phyloP scores from a whole-genome alignment of 1,140 invertebrate species.

The Glomeris maerens region DNA sequence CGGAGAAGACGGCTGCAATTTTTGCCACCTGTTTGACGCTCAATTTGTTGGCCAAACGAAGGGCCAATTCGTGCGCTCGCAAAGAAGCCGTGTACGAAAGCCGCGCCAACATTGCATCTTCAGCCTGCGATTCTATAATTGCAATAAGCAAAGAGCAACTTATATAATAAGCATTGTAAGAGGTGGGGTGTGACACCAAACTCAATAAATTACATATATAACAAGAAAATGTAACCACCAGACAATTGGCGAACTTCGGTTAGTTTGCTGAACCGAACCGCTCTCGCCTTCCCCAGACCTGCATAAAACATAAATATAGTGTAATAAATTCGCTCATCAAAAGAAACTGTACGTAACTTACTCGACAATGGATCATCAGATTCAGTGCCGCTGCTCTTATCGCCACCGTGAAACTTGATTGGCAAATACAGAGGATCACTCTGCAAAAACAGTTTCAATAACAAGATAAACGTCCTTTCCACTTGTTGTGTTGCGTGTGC shows the following conservation, averaged over 20 bases:
- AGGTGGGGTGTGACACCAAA: neutral
- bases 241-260: slow-evolving; percentile 46
- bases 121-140: slow-evolving; percentile 53
- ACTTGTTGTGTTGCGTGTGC: no score
- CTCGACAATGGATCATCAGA: slow-evolving; percentile 48
- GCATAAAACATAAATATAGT: neutral
- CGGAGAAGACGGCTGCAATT: slow-evolving; percentile 57
- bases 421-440: slow-evolving; percentile 71
- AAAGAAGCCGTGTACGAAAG: slow-evolving; percentile 66
- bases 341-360: slow-evolving; percentile 3
- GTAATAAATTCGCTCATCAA: neutral
- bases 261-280: slow-evolving; percentile 67
- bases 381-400: slow-evolving; percentile 58
- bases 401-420: slow-evolving; percentile 50
- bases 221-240: slow-evolving; percentile 20
- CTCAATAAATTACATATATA: slow-evolving; percentile 4
- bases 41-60: slow-evolving; percentile 50
- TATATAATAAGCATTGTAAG: neutral
- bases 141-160: no score
- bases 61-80: slow-evolving; percentile 50
- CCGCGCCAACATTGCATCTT: slow-evolving; percentile 63
- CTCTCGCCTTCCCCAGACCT: slow-evolving; percentile 41
- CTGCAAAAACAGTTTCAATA: slow-evolving; percentile 32
- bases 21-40: slow-evolving; percentile 53
- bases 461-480: neutral